Conservation (phyloP, 2,113 vertebrate genomes). For the pig (Sus scrofa) region DNA sequence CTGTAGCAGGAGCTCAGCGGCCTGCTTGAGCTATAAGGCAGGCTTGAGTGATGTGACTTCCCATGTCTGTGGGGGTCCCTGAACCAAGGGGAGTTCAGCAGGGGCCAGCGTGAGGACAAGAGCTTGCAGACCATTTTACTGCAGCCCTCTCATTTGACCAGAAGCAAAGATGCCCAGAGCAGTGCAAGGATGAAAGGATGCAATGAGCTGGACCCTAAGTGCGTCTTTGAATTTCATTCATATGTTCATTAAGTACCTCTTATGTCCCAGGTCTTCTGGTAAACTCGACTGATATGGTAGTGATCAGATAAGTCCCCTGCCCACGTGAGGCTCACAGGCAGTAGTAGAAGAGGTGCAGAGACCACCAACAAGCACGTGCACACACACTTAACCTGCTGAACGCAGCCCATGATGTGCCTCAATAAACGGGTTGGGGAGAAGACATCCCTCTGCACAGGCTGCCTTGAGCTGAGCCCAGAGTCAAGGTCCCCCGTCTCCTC, state of each 20-base stretch:
- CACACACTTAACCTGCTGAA: background rate
- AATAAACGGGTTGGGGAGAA: background rate
- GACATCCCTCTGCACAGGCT: background rate
- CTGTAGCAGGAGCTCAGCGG: background rate
- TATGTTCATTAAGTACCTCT: background rate
- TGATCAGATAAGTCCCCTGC: background rate
- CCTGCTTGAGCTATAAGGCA: background rate
- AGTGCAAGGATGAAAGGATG: background rate
- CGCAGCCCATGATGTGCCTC: background rate
- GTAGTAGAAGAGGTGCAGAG: background rate
- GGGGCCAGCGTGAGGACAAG: background rate
- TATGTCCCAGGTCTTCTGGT: background rate
- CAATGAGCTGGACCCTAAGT: background rate
- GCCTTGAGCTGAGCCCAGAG: background rate
- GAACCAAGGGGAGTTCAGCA: background rate
- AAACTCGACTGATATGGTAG: background rate
- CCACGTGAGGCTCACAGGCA: background rate
- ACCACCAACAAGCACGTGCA: background rate
- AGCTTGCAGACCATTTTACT: background rate
- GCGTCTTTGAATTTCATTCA: background rate
- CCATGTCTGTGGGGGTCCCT: background rate
- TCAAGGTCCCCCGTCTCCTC: background rate
- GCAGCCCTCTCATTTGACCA: background rate
- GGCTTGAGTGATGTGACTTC: background rate
- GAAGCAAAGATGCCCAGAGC: background rate